Evolutionary conservation across 2,888 invertebrate species (phyloP).

Genomic region (Gortyna flavago): DNA sequence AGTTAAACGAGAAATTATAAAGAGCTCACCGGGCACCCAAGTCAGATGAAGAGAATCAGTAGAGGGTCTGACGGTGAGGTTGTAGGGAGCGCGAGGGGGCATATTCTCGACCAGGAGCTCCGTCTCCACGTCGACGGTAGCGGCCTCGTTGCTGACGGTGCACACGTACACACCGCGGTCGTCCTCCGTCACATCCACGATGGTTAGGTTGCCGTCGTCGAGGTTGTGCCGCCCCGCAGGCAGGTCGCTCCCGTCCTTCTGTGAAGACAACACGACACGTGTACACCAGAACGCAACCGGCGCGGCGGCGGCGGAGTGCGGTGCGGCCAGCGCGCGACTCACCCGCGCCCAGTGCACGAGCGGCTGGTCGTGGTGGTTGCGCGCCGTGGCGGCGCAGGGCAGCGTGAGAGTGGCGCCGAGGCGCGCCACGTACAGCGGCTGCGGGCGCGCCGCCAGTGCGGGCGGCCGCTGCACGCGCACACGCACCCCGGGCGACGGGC

Average conservation of each 20-base stretch:
- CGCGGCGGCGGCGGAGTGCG: background rate
- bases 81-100: constrained; percentile 97
- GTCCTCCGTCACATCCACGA: constrained; percentile 94
- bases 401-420: constrained; percentile 94
- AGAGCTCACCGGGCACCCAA: constrained; percentile 93
- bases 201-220: constrained; percentile 95
- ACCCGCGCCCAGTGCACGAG: constrained; percentile 72
- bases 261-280: background rate
- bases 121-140: constrained; percentile 94
- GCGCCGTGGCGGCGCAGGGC: constrained; percentile 94
- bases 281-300: background rate
- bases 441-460: constrained; percentile 94
- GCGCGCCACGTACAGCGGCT: constrained; percentile 95
- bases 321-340: background rate
- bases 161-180: constrained; percentile 97
- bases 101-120: constrained; percentile 96
- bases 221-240: constrained; percentile 92
- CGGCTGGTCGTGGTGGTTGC: constrained; percentile 74
- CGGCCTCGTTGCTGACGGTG: constrained; percentile 96
- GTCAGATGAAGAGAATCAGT: constrained; percentile 93
- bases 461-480: constrained; percentile 96
- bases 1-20: background rate
- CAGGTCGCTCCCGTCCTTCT: constrained; percentile 93
- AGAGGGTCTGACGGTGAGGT: constrained; percentile 94
- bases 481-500: constrained; percentile 95